phyloP scores from a whole-genome alignment of 2,113 vertebrate species.

The Carassius auratus region DNA sequence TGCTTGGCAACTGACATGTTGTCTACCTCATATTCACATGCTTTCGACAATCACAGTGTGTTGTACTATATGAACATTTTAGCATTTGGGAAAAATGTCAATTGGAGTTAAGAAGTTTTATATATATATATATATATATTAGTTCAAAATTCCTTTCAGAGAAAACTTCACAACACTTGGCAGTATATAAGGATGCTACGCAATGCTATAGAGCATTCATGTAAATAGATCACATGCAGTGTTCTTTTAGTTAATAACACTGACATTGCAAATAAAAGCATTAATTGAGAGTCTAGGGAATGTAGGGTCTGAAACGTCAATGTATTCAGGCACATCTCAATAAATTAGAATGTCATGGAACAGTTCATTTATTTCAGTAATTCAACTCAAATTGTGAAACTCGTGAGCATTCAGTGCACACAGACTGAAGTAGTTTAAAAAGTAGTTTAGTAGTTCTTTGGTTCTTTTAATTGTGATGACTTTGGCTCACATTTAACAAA shows the following conservation, averaged over 20 bases:
- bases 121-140: neutral
- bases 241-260: neutral
- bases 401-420: too few species aligned
- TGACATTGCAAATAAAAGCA: neutral
- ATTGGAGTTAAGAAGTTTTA: too few species aligned
- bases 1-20: neutral
- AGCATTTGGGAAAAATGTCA: neutral
- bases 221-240: neutral
- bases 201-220: neutral
- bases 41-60: neutral
- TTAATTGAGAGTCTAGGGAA: neutral
- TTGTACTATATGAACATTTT: neutral
- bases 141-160: neutral
- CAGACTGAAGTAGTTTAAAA: too few species aligned
- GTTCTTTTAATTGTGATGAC: too few species aligned
- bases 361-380: too few species aligned
- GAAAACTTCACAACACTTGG: neutral
- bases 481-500: too few species aligned
- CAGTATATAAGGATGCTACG: neutral
- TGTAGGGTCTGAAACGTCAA: neutral
- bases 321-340: neutral
- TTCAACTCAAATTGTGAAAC: too few species aligned
- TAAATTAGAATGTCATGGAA: too few species aligned
- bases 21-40: neutral
- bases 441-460: too few species aligned